Base-by-base conservation (phyloP, 2,797 vertebrate species). In the Pyrocephalus nanus region DNA sequence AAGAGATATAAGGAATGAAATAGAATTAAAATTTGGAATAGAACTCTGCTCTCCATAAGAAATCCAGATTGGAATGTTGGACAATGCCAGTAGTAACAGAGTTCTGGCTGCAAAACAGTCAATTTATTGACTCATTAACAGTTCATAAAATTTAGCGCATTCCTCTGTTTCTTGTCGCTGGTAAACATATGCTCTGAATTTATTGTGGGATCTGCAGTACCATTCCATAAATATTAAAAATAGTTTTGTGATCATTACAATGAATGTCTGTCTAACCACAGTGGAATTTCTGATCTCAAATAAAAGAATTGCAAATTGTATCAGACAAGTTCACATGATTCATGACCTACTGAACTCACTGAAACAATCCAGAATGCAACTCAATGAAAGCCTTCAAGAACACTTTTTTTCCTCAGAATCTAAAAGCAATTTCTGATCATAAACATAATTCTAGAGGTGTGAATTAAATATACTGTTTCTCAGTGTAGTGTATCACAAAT, bases 91-190 rank as follows among this genome's bases (percentile, higher is more conserved):
- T 74, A 96, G 94, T 97, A 96, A 94, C 80, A 91, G 72, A 88
- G 81, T 89, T 97, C 96, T 97, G 97, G 96, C 97, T 97, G 96
- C 73, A 97, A 97, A 97, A 94, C 90, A 97, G 94, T 97, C 97
- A 88, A 95, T 97, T 97, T 97, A 96, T 32, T 53, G 97, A 97
- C 96, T 98, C 97, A 97, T 98, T 98, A 97, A 97, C 97, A 97
- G 97, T 97, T 97, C 97, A 94, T 97, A 97, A 98, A 98, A 96
- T 96, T 90, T 95, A 96, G 95, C 15, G 1, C 87, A 94, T 97
- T 97, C 92, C 96, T 97, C 96, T 97, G 93, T 88, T 97, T 97
- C 96, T 97, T 96, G 94, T 97, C 96, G 92, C 92, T 90, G 78
- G 93, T 92, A 96, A 97, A 95, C 97, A 98, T 97, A 93, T 97